Conservation (phyloP, 2,113 vertebrate species). For the Eulemur macaco region DNA sequence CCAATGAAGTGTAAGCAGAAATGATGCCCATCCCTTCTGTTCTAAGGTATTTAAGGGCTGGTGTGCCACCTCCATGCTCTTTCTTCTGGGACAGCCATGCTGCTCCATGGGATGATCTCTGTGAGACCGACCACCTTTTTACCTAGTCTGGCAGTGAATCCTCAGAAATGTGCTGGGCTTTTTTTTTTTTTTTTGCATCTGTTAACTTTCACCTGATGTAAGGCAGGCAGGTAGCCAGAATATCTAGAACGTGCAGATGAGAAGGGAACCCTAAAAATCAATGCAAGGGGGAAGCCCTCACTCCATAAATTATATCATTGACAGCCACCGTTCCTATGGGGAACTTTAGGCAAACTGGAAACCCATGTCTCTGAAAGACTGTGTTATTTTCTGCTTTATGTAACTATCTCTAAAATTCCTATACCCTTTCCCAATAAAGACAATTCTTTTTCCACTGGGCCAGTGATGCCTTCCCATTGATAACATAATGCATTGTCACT, state of each 20-base stretch:
- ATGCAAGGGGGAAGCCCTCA: neutral
- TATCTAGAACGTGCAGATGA: neutral
- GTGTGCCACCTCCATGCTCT: accelerated
- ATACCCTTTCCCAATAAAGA: neutral
- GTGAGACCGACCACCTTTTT: neutral
- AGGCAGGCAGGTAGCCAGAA: neutral
- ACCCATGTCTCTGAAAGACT: neutral
- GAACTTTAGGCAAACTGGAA: neutral
- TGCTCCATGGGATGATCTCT: accelerated
- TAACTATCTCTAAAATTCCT: neutral
- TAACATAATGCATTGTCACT: neutral
- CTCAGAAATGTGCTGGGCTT: neutral
- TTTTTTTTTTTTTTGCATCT: no score
- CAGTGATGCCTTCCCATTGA: neutral
- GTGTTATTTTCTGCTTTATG: neutral
- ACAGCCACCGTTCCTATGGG: neutral
- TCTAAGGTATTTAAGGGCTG: neutral
- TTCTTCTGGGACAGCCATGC: neutral
- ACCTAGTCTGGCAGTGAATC: neutral
- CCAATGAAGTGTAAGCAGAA: neutral
- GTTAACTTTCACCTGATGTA: neutral
- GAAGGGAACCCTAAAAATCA: neutral
- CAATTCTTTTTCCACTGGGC: neutral
- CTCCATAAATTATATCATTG: accelerated
- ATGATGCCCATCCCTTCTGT: accelerated